phyloP scores from a whole-genome alignment of 2,888 invertebrate species.

The Xylota sylvarum region DNA sequence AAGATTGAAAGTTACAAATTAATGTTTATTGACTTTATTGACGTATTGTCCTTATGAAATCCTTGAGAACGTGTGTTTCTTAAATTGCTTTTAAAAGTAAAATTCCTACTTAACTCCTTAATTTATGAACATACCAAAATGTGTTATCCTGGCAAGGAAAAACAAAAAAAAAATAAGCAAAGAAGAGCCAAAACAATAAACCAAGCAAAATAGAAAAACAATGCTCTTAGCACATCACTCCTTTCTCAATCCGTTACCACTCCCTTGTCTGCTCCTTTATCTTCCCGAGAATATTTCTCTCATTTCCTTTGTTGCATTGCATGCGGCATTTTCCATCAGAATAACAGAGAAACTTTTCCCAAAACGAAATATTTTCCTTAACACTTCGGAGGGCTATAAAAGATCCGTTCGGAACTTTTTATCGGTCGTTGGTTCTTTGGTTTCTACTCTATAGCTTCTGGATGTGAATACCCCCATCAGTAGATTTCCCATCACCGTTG shows the following conservation, averaged over 20 bases:
- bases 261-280: neutral
- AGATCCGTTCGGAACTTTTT: constrained; percentile 59
- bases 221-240: constrained; percentile 30
- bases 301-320: constrained; percentile 12
- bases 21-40: too few species aligned
- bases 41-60: neutral
- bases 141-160: constrained; percentile 12
- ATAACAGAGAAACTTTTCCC: constrained; percentile 52
- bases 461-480: constrained; percentile 12
- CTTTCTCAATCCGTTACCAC: neutral
- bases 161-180: neutral
- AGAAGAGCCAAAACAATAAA: neutral
- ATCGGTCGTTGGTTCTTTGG: constrained; percentile 55
- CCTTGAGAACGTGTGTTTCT: neutral
- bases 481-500: neutral
- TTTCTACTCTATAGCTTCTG: neutral
- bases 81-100: neutral
- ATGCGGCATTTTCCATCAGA: constrained; percentile 34
- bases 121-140: constrained; percentile 6
- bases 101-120: constrained; percentile 4
- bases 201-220: constrained; percentile 29
- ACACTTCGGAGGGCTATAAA: constrained; percentile 66
- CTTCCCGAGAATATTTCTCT: neutral
- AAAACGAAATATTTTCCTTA: constrained; percentile 61
- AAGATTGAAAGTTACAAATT: too few species aligned